Evolutionary conservation across 37 sponge, comb jelly and placozoan genomes (phyloP).

Genomic region (Haliclona indistincta): DNA sequence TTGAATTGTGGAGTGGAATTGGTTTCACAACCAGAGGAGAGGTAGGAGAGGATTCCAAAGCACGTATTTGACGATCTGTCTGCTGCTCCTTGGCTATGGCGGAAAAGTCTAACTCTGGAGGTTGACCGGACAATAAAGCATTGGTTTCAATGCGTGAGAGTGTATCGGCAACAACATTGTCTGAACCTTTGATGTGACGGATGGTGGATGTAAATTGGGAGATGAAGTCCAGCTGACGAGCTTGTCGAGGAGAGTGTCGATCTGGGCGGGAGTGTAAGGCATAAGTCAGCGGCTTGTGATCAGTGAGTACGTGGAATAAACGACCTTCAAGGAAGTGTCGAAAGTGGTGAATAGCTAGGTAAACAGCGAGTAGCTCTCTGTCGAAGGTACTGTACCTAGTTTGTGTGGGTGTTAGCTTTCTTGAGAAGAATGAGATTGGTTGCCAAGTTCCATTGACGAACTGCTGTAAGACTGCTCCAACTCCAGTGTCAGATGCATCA

Average conservation of each 20-base stretch:
- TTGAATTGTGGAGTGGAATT: constrained; percentile 31
- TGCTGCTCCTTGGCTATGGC: constrained; percentile 29
- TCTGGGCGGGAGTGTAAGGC: not conserved
- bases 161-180: constrained; percentile 62
- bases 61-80: constrained; percentile 35
- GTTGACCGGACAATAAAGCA: constrained; percentile 18
- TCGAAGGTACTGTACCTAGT: constrained; percentile 48
- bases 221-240: constrained; percentile 69
- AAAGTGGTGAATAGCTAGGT: constrained; percentile 38
- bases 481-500: constrained; percentile 19
- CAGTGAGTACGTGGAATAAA: constrained; percentile 26
- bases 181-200: too few relatives aligned
- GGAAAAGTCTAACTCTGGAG: constrained; percentile 10
- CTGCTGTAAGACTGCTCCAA: constrained; percentile 26
- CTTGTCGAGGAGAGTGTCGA: too few relatives aligned
- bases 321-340: constrained; percentile 44
- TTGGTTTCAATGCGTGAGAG: constrained; percentile 64
- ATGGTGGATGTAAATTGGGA: constrained; percentile 63
- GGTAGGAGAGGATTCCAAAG: constrained; percentile 31
- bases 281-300: constrained; percentile 23
- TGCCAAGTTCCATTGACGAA: not conserved
- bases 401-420: constrained; percentile 29
- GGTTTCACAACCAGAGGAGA: constrained; percentile 33
- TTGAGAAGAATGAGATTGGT: not conserved
- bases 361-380: constrained; percentile 45